Percentiles rank a stretch among this genome's conserved stretches.
phyloP scores from a whole-genome alignment of 2,113 vertebrate genomes.

The Atrichornis clamosus region DNA sequence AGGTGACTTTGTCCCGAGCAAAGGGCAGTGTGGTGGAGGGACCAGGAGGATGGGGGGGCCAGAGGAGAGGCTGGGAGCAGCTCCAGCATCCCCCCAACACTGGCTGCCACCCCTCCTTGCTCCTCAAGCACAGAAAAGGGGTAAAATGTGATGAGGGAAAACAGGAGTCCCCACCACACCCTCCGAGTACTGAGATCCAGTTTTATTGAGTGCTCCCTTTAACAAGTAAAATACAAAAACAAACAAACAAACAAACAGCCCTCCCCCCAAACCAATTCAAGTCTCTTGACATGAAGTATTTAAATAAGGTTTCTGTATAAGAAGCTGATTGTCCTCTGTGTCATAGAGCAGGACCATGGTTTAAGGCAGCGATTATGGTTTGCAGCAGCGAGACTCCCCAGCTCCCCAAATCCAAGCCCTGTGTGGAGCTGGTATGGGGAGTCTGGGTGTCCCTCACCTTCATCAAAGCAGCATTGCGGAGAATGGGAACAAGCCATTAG shows the following conservation, averaged over 20 bases:
- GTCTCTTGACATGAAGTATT: not conserved
- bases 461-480: not conserved
- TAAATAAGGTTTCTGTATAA: conserved; percentile 16
- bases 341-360: not conserved
- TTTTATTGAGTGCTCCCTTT: conserved; percentile 42
- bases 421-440: rapidly evolving
- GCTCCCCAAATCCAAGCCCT: not conserved
- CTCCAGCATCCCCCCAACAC: not conserved
- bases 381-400: not conserved
- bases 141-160: not conserved
- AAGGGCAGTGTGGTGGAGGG: not conserved
- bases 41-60: not conserved
- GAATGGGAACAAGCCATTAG: not conserved
- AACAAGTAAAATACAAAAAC: not conserved
- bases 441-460: not conserved
- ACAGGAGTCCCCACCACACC: rapidly evolving
- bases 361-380: conserved; percentile 59
- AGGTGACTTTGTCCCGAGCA: not conserved
- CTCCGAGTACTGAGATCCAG: not conserved
- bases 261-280: not conserved
- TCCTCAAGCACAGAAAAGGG: not conserved
- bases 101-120: rapidly evolving
- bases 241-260: not conserved
- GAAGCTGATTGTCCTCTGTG: conserved; percentile 37
- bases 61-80: not conserved